These are phyloP conservation scores for Lordiphosa collinella DNA, from an alignment of 1,140 invertebrate genomes.

Conservation along the genomic window DNA sequence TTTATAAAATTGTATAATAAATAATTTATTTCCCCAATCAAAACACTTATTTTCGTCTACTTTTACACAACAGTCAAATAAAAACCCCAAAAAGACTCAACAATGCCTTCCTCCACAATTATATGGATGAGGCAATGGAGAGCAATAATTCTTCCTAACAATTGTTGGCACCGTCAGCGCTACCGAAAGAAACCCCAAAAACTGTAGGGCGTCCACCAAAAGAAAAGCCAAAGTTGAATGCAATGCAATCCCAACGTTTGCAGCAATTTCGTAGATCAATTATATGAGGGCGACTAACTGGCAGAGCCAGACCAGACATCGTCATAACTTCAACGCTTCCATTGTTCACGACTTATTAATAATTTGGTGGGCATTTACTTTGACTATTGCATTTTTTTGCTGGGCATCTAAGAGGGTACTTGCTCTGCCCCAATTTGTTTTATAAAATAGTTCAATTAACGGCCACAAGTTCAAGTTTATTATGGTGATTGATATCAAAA, in stretches of 20 bases:
- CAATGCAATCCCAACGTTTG: constrained; percentile 44
- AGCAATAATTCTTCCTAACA: constrained; percentile 49
- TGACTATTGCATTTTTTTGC: background rate
- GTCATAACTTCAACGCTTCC: constrained; percentile 36
- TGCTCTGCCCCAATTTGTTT: too few relatives aligned
- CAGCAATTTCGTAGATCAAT: constrained; percentile 64
- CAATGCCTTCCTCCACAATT: constrained; percentile 42
- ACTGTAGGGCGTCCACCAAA: constrained; percentile 53
- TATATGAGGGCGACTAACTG: constrained; percentile 46
- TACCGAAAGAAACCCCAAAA: constrained; percentile 27
- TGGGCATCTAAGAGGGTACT: too few relatives aligned
- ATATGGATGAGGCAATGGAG: constrained; percentile 52
- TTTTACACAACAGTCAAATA: constrained; percentile 32
- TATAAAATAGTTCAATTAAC: constrained; percentile 5
- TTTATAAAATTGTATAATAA: too few relatives aligned
- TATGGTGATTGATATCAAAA: constrained; percentile 16
- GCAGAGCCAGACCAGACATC: constrained; percentile 12
- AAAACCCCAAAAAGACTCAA: constrained; percentile 15
- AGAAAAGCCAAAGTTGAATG: constrained; percentile 61
- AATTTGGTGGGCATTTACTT: constrained; percentile 22
- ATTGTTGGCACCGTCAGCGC: constrained; percentile 35
- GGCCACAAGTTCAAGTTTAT: constrained; percentile 12
- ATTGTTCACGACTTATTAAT: constrained; percentile 58
- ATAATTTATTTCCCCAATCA: constrained; percentile 20
- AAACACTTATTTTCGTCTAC: constrained; percentile 30